Evolutionary conservation across 37 sponge, comb jelly and placozoan genomes (phyloP).

Genomic region (Eunapius fragilis): DNA sequence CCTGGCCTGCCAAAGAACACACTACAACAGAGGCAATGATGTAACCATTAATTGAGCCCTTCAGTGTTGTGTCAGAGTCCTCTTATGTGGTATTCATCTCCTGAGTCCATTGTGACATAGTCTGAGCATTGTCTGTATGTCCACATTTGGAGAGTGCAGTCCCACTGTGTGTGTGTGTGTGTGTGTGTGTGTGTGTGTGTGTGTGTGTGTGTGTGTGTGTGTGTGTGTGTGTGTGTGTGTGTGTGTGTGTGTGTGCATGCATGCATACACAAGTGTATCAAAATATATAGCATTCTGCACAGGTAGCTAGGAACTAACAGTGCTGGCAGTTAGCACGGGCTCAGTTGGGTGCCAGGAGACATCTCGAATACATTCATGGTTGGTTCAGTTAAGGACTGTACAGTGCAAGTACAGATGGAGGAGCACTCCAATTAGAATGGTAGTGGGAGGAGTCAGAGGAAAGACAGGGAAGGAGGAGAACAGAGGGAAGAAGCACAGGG

Average conservation of each 20-base stretch:
- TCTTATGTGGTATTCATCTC: neutral
- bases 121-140: conserved; percentile 7
- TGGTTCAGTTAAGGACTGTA: conserved; percentile 39
- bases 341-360: conserved; percentile 84
- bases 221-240: no score
- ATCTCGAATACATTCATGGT: conserved; percentile 61
- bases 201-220: neutral
- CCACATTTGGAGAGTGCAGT: conserved; percentile 58
- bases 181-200: neutral
- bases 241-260: no score
- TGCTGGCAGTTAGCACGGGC: conserved; percentile 57
- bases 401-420: neutral
- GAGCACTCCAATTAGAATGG: no score
- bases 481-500: no score
- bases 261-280: no score
- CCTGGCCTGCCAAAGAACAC: neutral
- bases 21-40: neutral
- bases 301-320: no score
- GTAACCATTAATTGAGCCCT: neutral
- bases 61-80: neutral
- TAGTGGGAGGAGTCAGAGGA: no score
- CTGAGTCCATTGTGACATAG: conserved; percentile 1
- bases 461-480: neutral
- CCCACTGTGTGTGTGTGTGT: conserved; percentile 40
- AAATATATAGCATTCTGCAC: no score